Evolutionary conservation across 2,888 invertebrate genomes (phyloP), one percentile per base, ranked within the genome.

Genomic region (Crossocerus cetratus): DNA sequence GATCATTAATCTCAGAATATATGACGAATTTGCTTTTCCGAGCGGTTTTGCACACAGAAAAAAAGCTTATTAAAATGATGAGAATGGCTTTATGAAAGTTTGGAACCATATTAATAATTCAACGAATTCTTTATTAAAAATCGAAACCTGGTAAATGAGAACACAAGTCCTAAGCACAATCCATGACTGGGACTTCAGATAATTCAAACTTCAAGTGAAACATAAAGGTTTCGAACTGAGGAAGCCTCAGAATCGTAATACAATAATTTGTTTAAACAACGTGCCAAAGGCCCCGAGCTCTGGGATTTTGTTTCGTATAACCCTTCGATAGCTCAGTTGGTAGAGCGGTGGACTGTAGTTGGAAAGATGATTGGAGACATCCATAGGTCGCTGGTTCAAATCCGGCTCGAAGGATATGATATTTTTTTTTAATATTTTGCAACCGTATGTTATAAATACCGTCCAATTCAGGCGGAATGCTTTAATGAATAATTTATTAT

Each of bases 271-370:
- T 32, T 32, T 32, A 32, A 32, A 32, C 11, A 32, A 8, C 3
- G 8, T 32, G 32, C 32, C 32, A 2, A 32, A 32, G 32, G 32
- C 8, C 32, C 5, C 8, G 32, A 32, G 5, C 8, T 8, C 32
- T 32, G 32, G 8, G 11, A 11, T 8, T 8, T 32, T 8, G 11
- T 32, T 32, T 32, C 8, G 32, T 32, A 1, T 14, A 8, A 64
- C 57, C 90, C 90, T 90, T 90, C 90, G 90, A 90, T 89, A 90
- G 90, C 89, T 90, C 90, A 90, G 90, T 89, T 90, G 90, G 90
- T 90, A 90, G 90, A 90, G 90, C 90, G 90, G 90, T 90, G 90
- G 89, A 90, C 90, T 90, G 90, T 90, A 90, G 90, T 90, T 81
- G 89, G 87, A 56, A 42, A 44, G 5, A n/a, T 44, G 54, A 11